A percentile compares a stretch with the other conserved stretches of the same genome.
Evolutionary conservation across 2,888 invertebrate species (phyloP).

Genomic region (Mythimna impura): DNA sequence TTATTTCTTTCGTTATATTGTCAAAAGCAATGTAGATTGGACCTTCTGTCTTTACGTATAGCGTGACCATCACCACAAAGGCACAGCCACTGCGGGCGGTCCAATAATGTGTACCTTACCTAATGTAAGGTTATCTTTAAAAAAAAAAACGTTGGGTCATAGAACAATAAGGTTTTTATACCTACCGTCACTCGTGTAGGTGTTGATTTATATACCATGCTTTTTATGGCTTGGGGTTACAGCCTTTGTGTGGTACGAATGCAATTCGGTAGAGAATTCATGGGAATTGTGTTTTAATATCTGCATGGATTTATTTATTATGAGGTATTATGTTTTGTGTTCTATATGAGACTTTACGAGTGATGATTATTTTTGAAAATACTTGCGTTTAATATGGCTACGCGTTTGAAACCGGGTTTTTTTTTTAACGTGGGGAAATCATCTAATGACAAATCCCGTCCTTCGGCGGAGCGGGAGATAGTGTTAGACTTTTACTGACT

Average conservation of each 20-base stretch:
- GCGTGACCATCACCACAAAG: slow-evolving; percentile 40
- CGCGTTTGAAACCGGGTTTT: no score
- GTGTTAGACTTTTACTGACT: no score
- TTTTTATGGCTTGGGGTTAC: slow-evolving; percentile 38
- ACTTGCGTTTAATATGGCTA: not conserved
- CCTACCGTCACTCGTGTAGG: slow-evolving; percentile 66
- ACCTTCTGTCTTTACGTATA: not conserved
- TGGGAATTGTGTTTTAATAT: slow-evolving; percentile 46
- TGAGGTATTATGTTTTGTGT: not conserved
- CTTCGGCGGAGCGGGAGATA: no score
- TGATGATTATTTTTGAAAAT: not conserved
- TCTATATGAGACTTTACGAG: not conserved
- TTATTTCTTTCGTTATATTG: no score
- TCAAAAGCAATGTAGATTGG: not conserved
- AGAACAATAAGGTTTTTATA: slow-evolving; percentile 71
- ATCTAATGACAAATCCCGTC: no score
- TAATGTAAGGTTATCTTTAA: slow-evolving; percentile 70
- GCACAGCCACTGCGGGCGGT: slow-evolving; percentile 58
- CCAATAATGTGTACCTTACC: slow-evolving; percentile 63
- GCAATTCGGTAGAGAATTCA: slow-evolving; percentile 45
- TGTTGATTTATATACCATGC: slow-evolving; percentile 71
- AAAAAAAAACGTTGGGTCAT: slow-evolving; percentile 64
- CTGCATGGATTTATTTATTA: slow-evolving; percentile 40
- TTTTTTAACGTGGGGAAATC: no score
- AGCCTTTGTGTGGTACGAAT: slow-evolving; percentile 33